Percentiles rank a stretch among this genome's conserved stretches.
These are phyloP conservation scores for Chironomus tentans DNA, from an alignment of 2,888 invertebrate species.

Conservation along the genomic window DNA sequence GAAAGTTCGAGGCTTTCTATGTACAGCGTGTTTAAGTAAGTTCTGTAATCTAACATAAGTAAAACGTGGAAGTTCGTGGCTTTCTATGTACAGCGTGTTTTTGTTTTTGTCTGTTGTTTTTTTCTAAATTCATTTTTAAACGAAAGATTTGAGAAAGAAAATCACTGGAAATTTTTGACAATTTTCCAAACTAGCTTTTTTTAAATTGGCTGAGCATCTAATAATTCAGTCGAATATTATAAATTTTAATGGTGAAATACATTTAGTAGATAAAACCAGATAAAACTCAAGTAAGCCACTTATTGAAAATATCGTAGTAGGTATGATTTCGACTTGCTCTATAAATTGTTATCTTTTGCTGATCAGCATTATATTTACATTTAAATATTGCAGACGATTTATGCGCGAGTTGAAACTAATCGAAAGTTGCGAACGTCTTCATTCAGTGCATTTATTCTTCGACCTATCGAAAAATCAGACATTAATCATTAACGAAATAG, in stretches of 20 bases:
- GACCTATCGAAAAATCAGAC: background rate
- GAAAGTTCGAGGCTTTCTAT: too few species aligned
- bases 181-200: too few species aligned
- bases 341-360: background rate
- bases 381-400: background rate
- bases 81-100: too few species aligned
- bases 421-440: constrained; percentile 11
- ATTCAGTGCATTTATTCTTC: background rate
- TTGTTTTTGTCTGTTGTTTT: background rate
- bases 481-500: too few species aligned
- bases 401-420: constrained; percentile 11
- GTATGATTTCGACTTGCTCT: background rate
- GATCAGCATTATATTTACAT: background rate
- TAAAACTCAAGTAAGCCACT: background rate
- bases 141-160: background rate
- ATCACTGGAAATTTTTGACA: background rate
- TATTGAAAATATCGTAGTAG: background rate
- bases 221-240: background rate
- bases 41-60: too few species aligned
- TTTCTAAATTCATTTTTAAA: background rate
- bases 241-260: background rate
- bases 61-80: too few species aligned
- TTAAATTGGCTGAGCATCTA: background rate
- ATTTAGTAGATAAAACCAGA: too few species aligned
- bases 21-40: too few species aligned